Conservation (phyloP, 2,113 vertebrate species). For the Paramisgurnus dabryanus region DNA sequence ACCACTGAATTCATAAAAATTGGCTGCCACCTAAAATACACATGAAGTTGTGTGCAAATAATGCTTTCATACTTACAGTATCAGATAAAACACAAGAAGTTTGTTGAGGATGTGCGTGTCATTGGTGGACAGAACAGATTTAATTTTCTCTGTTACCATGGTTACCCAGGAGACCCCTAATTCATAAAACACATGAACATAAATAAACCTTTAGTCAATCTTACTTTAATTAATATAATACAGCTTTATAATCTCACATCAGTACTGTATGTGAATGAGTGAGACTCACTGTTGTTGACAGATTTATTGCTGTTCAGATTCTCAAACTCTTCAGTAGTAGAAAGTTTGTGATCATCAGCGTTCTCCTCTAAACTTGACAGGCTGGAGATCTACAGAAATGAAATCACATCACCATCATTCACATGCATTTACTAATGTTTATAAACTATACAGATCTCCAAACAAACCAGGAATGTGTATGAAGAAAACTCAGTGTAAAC, state of each 20-base stretch:
- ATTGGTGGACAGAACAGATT: not conserved
- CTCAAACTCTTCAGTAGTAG: not conserved
- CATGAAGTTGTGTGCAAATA: no score
- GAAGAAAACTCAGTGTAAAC: no score
- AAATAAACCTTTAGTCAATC: not conserved
- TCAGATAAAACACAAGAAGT: conserved; percentile 72
- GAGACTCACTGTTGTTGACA: not conserved
- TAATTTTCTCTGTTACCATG: conserved; percentile 20
- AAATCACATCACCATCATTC: not conserved
- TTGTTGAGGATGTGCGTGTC: conserved; percentile 51
- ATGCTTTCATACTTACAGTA: conserved; percentile 76
- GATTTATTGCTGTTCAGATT: conserved; percentile 20
- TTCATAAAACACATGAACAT: not conserved
- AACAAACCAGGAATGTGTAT: no score
- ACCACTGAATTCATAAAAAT: no score
- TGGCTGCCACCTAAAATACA: no score
- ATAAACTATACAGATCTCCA: no score
- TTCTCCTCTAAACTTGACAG: conserved; percentile 65
- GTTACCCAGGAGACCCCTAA: conserved; percentile 61
- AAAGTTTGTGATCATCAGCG: not conserved
- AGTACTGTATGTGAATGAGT: no score
- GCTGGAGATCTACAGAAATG: conserved; percentile 63
- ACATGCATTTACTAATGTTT: not conserved
- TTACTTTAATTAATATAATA: not conserved
- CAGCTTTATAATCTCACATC: no score